Evolutionary conservation across 2,113 vertebrate genomes (phyloP), one percentile per base, ranked within the genome.

Genomic region (Speoplatyrhinus poulsoni): DNA sequence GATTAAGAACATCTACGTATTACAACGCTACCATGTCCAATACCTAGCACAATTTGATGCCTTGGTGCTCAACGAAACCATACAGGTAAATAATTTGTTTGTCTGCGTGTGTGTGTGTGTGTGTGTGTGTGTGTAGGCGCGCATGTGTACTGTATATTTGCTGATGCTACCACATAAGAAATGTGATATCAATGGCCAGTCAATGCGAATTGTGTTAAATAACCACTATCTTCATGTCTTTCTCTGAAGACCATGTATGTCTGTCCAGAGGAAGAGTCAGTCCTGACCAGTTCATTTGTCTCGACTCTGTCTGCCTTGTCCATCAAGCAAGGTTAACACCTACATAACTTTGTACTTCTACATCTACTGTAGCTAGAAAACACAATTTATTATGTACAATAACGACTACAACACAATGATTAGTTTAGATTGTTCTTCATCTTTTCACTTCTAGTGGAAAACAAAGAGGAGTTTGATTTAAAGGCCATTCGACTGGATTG

Each of bases 191-290:
- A 41, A 56, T 16, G 17, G 17, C 17, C n/a, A 56, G 16, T n/a
- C 7, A 56, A 19, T 52, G 9, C 9, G 11, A 12, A 32, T 59
- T 32, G 58, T 49, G 26, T 59, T 69, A 52, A 16, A 16, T 17
- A 19, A 5, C 8, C 3, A 8, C 58, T 56, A 0, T 58, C 11
- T 68, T 72, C 41, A 3, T 12, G 4, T 16, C 66, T 12, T 67
- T 4, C 79, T 79, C 4, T 65, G 19, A 82, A 99, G 96, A 96
- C 95, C 73, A 93, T 98, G 62, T 92, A 89, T 0, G 96, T 99
- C 17, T 99, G 97, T 87, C 97, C 97, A 1, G 97, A 99, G 76
- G 97, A 99, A 70, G 96, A 99, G 61, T 98, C 97, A 0, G 75
- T 98, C 53, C 94, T 98, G 63, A 90, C 97, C 89, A 96, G 92